Percentiles rank a stretch among this genome's conserved stretches.
Evolutionary conservation across 2,113 vertebrate species (phyloP).

Genomic region (Morone saxatilis): DNA sequence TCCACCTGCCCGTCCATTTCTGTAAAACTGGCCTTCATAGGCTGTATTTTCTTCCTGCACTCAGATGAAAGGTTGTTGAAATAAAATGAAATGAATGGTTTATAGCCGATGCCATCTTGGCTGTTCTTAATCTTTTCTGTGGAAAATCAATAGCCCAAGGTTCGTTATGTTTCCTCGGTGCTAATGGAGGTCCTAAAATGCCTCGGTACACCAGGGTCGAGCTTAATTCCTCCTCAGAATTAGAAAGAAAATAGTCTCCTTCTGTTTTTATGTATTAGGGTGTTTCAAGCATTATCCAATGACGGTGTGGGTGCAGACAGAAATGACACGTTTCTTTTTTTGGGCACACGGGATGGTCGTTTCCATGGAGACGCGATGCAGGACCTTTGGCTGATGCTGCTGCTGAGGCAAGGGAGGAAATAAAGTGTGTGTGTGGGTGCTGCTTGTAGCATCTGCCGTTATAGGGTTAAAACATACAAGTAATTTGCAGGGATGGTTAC

Average conservation of each 20-base stretch:
- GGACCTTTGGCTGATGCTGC: conserved; percentile 37
- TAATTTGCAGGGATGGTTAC: conserved; percentile 16
- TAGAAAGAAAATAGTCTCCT: background rate
- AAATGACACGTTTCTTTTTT: conserved; percentile 40
- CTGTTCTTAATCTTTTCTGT: too few relatives aligned
- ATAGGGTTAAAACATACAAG: conserved; percentile 14
- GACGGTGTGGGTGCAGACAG: background rate
- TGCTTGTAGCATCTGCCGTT: conserved; percentile 4
- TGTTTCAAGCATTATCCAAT: background rate
- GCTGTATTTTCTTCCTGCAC: background rate
- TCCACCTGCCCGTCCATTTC: background rate
- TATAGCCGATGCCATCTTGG: background rate
- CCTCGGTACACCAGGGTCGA: background rate
- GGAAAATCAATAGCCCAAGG: background rate
- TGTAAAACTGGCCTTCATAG: background rate
- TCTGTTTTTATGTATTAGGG: background rate
- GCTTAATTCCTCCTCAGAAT: background rate
- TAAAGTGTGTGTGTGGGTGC: conserved; percentile 15
- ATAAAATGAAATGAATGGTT: background rate
- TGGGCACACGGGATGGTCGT: conserved; percentile 66
- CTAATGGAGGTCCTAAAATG: conserved; percentile 8
- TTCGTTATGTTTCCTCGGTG: background rate
- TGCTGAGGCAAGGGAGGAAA: conserved; percentile 21
- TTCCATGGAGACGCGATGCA: conserved; percentile 84
- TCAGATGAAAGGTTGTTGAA: background rate